Base-by-base conservation (phyloP, 2,797 vertebrate species). In the Harpagifer antarcticus region DNA sequence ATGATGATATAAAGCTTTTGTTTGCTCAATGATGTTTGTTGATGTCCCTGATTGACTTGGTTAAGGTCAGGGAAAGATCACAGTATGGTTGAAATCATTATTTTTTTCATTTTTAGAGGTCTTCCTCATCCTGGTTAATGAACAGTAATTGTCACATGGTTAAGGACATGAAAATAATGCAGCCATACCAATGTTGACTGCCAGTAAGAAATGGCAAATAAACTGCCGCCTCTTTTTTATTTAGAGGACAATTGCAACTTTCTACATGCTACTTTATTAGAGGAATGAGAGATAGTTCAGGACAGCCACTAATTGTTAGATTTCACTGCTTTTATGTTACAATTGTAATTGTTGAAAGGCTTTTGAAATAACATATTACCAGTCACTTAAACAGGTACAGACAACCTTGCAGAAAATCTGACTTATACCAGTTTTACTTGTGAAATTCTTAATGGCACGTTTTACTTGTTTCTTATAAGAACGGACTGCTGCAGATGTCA, bases 401-500 rank as follows among this genome's bases (percentile, higher is more conserved):
- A 57, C 49, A 53, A 37, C 67, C 43, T 3, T 47, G 37, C 52
- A 44, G 42, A 79, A 50, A 66, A 78, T 47, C 65, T 17, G 16
- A 33, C 12, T 65, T 5, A 12, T 31, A 9, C 10, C 17, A 52
- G 40, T 76, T 80, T 60, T 23, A 66, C 52, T 58, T 7, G 4
- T 11, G 3, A 76, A 82, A 82, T 62, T 68, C 81, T 76, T 79
- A 63, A 64, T 14, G 2, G 23, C 47, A 59, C 48, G 72, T 85
- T 86, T 84, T 65, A 68, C 55, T 57, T 23, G 54, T 82, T 82
- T 79, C 63, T 84, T 43, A 56, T 66, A 66, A 83, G 83, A 87
- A 62, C 75, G 69, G 71, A 75, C 77, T 65, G 80, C 81, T 64
- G 50, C 72, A 87, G 84, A 86, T 81, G 86, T 88, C 77, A 72